These are phyloP conservation scores for Myotis pilosus DNA, from an alignment of 2,797 vertebrate species.

Conservation along the genomic window DNA sequence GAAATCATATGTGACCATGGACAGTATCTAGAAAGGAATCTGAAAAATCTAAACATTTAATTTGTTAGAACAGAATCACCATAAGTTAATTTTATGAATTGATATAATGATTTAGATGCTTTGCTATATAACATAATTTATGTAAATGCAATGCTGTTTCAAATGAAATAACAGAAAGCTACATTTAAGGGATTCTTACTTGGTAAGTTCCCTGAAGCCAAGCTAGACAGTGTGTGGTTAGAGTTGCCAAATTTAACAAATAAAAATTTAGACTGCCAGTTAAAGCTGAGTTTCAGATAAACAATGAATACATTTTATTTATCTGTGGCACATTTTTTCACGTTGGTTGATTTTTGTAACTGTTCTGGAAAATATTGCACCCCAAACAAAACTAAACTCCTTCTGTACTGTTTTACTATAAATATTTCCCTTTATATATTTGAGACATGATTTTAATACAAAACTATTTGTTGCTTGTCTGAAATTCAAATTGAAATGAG, in stretches of 20 bases:
- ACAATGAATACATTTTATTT: not conserved
- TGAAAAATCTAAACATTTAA: not conserved
- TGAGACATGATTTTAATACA: not conserved
- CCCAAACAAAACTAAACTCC: not conserved
- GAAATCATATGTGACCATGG: not conserved
- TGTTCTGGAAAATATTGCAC: not conserved
- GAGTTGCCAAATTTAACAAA: not conserved
- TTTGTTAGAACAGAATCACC: not conserved
- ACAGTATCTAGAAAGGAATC: not conserved
- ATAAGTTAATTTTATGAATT: not conserved
- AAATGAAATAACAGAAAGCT: not conserved
- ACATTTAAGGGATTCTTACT: not conserved
- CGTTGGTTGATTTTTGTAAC: not conserved
- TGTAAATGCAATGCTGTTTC: not conserved
- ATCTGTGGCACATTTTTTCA: not conserved
- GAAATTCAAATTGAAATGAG: not conserved
- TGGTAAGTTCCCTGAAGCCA: not conserved
- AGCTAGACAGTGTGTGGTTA: not conserved
- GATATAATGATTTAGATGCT: not conserved
- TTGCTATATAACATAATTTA: not conserved
- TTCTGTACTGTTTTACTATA: not conserved
- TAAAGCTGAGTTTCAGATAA: not conserved
- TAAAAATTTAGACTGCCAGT: not conserved
- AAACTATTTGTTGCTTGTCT: not conserved
- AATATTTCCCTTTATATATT: not conserved